Evolutionary conservation across 2,888 invertebrate species (phyloP).

Genomic region (Calliphora vomitoria): DNA sequence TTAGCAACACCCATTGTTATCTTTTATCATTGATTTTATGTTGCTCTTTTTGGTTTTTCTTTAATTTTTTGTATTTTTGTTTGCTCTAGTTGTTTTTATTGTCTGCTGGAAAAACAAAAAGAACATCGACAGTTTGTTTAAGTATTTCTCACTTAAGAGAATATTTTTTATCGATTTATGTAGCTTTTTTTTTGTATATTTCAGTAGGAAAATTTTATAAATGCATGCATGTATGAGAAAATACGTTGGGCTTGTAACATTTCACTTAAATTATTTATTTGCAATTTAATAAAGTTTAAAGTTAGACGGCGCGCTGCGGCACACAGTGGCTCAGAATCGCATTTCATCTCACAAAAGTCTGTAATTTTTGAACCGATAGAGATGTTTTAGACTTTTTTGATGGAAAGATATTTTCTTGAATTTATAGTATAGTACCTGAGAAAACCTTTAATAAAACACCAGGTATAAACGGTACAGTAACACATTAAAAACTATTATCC

Average conservation of each 20-base stretch:
- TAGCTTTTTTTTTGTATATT: neutral
- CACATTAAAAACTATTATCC: too few species aligned
- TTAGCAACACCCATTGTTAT: slow-evolving; percentile 2
- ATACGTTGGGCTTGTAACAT: neutral
- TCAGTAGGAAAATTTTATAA: neutral
- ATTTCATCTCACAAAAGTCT: too few species aligned
- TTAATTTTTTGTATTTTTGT: neutral
- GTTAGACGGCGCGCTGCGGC: too few species aligned
- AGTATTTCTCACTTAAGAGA: slow-evolving; percentile 9
- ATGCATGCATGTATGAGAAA: neutral
- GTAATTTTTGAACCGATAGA: too few species aligned
- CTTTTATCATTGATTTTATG: slow-evolving; percentile 1
- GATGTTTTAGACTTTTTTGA: too few species aligned
- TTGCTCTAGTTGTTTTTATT: slow-evolving; percentile 13
- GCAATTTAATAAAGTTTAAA: too few species aligned
- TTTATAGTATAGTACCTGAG: too few species aligned
- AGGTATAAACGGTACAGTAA: too few species aligned
- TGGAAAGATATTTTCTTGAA: too few species aligned
- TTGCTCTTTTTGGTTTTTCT: slow-evolving; percentile 1
- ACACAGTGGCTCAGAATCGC: too few species aligned
- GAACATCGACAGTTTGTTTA: slow-evolving; percentile 8
- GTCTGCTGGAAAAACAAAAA: neutral
- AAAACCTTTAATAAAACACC: too few species aligned
- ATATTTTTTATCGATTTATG: neutral
- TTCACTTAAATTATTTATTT: too few species aligned